These are phyloP conservation scores for Cydia strobilella DNA, from an alignment of 1,140 invertebrate genomes.

Conservation along the genomic window DNA sequence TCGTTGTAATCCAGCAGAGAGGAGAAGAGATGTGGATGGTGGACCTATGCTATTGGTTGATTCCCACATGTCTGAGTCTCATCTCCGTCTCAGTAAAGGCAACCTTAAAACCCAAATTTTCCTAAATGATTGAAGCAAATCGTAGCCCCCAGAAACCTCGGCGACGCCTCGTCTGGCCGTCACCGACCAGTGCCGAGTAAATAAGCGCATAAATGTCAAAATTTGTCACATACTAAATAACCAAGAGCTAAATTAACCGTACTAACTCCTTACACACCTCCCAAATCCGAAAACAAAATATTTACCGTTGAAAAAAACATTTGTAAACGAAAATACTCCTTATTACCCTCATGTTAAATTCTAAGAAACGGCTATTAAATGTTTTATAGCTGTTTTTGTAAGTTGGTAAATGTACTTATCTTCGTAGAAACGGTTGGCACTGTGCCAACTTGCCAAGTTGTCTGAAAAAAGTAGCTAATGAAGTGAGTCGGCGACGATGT, in stretches of 20 bases:
- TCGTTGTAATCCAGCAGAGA: no score
- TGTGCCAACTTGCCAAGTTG: neutral
- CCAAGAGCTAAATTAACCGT: conserved; percentile 20
- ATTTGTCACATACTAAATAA: conserved; percentile 26
- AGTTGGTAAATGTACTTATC: conserved; percentile 8
- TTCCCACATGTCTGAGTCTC: no score
- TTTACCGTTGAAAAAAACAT: neutral
- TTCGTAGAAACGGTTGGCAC: conserved; percentile 22
- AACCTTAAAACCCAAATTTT: no score
- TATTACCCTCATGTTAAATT: neutral
- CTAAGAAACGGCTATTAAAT: neutral
- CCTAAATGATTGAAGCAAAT: no score
- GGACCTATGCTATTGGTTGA: no score
- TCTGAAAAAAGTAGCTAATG: conserved; percentile 29
- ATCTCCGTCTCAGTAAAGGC: no score
- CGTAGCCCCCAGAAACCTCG: neutral
- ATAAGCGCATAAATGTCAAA: conserved; percentile 26
- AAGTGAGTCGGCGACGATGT: neutral
- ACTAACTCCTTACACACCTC: conserved; percentile 19
- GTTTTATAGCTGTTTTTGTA: conserved; percentile 11
- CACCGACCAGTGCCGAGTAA: conserved; percentile 8
- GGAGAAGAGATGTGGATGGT: no score
- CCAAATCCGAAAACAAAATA: conserved; percentile 2
- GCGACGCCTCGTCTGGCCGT: neutral
- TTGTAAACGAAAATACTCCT: neutral